Evolutionary conservation across 2,888 invertebrate genomes (phyloP), one percentile per base, ranked within the genome.

Genomic region (Dryobota labecula): DNA sequence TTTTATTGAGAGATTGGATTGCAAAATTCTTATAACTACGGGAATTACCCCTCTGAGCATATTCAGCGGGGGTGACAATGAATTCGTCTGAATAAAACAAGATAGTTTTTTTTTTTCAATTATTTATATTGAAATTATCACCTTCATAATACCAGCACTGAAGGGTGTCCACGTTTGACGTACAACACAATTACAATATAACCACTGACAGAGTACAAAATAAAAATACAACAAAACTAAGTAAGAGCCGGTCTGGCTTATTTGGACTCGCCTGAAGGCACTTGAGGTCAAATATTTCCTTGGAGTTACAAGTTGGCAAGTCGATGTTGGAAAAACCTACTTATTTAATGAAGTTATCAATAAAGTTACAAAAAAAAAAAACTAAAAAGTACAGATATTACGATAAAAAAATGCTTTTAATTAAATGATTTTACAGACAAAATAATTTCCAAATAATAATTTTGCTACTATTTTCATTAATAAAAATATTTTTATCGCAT

Each of bases 101-200:
- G 2, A 84, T 74, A 68, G 24, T 54, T 72, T 54, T 68, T 43
- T 76, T 80, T 90, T 92, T 93, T 93, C 92, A 92, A 92, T 92
- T 90, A 92, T 93, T 94, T 94, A 92, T 95, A 94, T 94, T 94
- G 94, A 94, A 94, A 93, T 94, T 94, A 95, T 95, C 94, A 95
- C 95, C 93, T 93, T 94, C 94, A 91, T 92, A 92, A 91, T 90
- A 92, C 91, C 93, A 94, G 92, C 91, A 92, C 88, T 93, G 94
- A 92, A 93, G 92, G 94, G 95, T 95, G 94, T 95, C 93, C 92
- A 95, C 95, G 95, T 95, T 94, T 92, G 86, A 95, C 95, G 95
- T 94, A 92, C 91, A 95, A 95, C 94, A 95, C 94, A 94, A 93
- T 91, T 91, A 92, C 88, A 93, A 94, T 89, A 88, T 86, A 88